Evolutionary conservation across 2,113 vertebrate species (phyloP).

Genomic region (Lepisosteus oculatus): DNA sequence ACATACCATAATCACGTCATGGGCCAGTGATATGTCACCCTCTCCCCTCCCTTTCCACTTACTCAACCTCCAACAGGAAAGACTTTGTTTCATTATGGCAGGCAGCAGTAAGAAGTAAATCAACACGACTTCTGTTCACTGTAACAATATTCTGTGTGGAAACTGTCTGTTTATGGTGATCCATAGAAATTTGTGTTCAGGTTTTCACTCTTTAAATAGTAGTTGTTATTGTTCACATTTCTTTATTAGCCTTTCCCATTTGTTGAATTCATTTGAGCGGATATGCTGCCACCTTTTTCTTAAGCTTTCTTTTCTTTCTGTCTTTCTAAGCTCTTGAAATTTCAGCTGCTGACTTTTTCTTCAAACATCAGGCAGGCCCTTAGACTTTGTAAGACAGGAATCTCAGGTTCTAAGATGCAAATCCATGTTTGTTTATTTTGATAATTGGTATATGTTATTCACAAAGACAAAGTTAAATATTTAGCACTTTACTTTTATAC

Average conservation of each 20-base stretch:
- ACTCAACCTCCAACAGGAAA: constrained; percentile 32
- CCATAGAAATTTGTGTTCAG: constrained; percentile 13
- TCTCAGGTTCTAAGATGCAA: neutral
- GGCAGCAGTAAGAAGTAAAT: constrained; percentile 12
- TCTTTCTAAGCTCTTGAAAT: neutral
- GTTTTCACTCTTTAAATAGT: constrained; percentile 25
- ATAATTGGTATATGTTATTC: no score
- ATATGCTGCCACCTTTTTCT: neutral
- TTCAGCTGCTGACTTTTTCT: neutral
- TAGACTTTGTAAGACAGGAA: neutral
- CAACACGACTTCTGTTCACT: constrained; percentile 11
- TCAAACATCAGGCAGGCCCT: neutral
- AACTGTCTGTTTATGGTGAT: constrained; percentile 20
- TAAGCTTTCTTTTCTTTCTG: no score
- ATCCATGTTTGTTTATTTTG: no score
- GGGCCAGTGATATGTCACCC: constrained; percentile 18
- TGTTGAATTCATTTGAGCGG: neutral
- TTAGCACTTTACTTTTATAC: no score
- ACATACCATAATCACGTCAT: neutral
- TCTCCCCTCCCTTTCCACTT: constrained; percentile 10
- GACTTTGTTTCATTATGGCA: constrained; percentile 30
- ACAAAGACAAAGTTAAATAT: no score
- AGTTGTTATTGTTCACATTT: constrained; percentile 1
- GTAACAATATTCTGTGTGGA: constrained; percentile 28
- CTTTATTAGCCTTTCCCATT: neutral